Evolutionary conservation across 2,113 vertebrate species (phyloP).

Genomic region (Lophochroa leadbeateri): DNA sequence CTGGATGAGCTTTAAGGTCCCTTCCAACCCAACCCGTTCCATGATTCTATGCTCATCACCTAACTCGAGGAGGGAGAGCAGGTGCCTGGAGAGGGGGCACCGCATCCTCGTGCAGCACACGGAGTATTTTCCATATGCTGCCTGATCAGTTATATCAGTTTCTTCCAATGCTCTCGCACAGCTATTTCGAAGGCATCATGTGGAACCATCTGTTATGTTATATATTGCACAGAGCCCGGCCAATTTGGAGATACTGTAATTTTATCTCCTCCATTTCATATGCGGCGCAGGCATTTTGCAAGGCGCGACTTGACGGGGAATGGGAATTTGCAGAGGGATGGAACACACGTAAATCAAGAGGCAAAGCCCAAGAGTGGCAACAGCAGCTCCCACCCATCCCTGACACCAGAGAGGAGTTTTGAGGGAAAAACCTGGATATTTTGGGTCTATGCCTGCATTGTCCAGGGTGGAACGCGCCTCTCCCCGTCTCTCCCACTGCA

Average conservation of each 20-base stretch:
- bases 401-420: background rate
- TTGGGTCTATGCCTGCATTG: background rate
- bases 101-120: slow-evolving; percentile 12
- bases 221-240: slow-evolving; percentile 77
- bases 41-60: background rate
- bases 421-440: background rate
- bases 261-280: slow-evolving; percentile 78
- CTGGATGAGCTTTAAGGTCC: background rate
- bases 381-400: background rate
- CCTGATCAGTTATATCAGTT: slow-evolving; percentile 56
- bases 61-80: slow-evolving; percentile 5
- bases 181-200: slow-evolving; percentile 75
- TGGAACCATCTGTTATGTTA: slow-evolving; percentile 79
- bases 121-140: slow-evolving; percentile 69
- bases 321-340: background rate
- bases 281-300: slow-evolving; percentile 73
- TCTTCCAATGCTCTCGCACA: slow-evolving; percentile 71
- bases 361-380: background rate
- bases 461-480: background rate
- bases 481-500: background rate
- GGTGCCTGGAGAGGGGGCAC: slow-evolving; percentile 41
- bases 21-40: background rate
- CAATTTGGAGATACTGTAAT: slow-evolving; percentile 76
- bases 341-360: background rate
- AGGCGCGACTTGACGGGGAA: background rate